Evolutionary conservation across 2,797 vertebrate species (phyloP), one percentile per base, ranked within the genome.

Genomic region (Paedocypris micromegethes): DNA sequence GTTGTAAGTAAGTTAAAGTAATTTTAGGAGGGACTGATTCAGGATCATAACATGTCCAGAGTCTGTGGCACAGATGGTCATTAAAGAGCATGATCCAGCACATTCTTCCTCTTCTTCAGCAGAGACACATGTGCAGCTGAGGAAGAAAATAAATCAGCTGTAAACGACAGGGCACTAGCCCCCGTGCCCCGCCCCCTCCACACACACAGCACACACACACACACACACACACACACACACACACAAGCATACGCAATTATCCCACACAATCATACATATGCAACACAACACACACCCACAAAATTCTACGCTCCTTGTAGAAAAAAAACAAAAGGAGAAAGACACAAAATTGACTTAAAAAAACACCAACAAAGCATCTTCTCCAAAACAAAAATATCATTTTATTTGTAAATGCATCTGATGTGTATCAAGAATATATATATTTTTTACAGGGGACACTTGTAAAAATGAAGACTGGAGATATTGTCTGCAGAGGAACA

Each of bases 391-490:
- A 55, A 64, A 65, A 58, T 79, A 87, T 86, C 83, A 80, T 89
- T 95, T 95, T 95, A 95, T 95, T 96, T 93, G 93, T 93, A 95
- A 94, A 95, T 94, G 90, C 90, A 91, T 91, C 88, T 94, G 87
- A 87, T 85, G 89, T 91, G 92, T 89, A 90, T 92, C 70, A 78
- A 53, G 45, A 88, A 93, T 67, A 57, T 61, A 72, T 66, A 73
- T 73, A 71, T 77, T 82, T 78, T 72, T 82, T 88, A 83, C 86
- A 88, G 87, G 88, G 92, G 83, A 88, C 89, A 92, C 93, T 87
- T 91, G 91, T 90, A 93, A 72, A 81, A 79, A 78, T 70, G 77
- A 80, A 87, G 86, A 87, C 84, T 57, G 83, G 52, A 54, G 62
- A 72, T 75, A 55, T 23, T 45, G 64, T 72, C 62, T 54, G 88